phyloP scores from a whole-genome alignment of 1,140 invertebrate species.

The Drosophila repletoides region DNA sequence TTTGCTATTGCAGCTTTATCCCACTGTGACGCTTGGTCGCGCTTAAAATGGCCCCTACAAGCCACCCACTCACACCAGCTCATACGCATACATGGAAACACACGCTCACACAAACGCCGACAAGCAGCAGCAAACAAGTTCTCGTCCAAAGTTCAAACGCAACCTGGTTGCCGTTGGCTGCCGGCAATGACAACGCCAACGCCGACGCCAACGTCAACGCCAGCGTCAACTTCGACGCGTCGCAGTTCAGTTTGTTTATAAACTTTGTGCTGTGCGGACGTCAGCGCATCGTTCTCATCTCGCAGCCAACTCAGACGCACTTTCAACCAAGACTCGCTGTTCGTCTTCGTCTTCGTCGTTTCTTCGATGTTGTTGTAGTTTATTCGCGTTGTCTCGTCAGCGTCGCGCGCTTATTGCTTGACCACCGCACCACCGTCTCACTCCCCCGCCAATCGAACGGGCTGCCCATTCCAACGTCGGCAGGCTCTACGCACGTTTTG shows the following conservation, averaged over 20 bases:
- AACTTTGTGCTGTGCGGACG: constrained; percentile 59
- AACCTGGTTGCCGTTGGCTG: constrained; percentile 61
- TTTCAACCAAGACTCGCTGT: too few species aligned
- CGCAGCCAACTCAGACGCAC: constrained; percentile 6
- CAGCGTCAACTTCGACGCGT: background rate
- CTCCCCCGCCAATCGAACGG: too few species aligned
- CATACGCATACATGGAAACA: background rate
- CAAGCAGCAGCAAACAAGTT: constrained; percentile 50
- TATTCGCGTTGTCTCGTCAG: background rate
- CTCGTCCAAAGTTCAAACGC: constrained; percentile 35
- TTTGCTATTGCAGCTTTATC: too few species aligned
- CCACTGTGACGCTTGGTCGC: constrained; percentile 18
- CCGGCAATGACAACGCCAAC: constrained; percentile 31
- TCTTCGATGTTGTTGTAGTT: constrained; percentile 2
- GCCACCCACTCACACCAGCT: constrained; percentile 33
- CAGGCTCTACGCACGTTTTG: background rate
- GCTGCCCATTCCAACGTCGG: background rate
- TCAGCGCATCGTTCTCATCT: constrained; percentile 26
- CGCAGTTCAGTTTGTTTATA: constrained; percentile 61
- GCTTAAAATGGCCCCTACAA: background rate
- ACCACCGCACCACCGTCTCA: background rate
- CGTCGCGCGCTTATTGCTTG: constrained; percentile 18
- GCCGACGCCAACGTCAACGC: constrained; percentile 4
- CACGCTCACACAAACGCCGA: background rate
- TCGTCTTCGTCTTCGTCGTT: constrained; percentile 19